Conservation (phyloP, 2,888 invertebrate genomes). For the Luffia ferchaultella region DNA sequence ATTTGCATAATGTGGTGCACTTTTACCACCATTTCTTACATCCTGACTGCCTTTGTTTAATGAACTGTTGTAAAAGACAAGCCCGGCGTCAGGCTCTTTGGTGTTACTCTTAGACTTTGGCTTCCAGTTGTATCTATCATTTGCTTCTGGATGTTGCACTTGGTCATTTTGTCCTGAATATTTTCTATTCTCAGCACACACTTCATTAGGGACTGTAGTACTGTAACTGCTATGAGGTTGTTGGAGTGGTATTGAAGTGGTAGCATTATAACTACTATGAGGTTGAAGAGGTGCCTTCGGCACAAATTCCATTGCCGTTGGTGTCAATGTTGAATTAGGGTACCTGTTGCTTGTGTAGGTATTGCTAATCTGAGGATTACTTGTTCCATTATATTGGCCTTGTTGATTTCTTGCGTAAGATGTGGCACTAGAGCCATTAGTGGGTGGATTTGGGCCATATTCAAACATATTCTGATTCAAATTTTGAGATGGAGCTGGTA, state of each 20-base stretch:
- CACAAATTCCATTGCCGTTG: slow-evolving; percentile 67
- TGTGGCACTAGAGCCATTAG: slow-evolving; percentile 24
- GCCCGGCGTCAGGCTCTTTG: slow-evolving; percentile 38
- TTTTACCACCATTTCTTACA: slow-evolving; percentile 36
- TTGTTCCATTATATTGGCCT: slow-evolving; percentile 24
- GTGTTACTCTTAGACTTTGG: slow-evolving; percentile 33
- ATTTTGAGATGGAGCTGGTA: not conserved
- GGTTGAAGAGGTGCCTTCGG: slow-evolving; percentile 32
- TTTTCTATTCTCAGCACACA: slow-evolving; percentile 3
- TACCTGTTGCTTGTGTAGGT: slow-evolving; percentile 35
- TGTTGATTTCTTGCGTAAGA: slow-evolving; percentile 27
- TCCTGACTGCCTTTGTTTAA: slow-evolving; percentile 43
- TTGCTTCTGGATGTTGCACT: not conserved
- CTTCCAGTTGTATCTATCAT: slow-evolving; percentile 18
- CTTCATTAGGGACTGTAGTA: slow-evolving; percentile 8
- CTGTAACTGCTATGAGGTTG: not conserved
- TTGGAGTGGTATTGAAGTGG: slow-evolving; percentile 1
- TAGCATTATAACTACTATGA: not conserved
- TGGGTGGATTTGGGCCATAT: slow-evolving; percentile 27
- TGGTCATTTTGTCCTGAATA: slow-evolving; percentile 7
- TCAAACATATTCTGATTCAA: slow-evolving; percentile 20
- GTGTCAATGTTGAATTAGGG: slow-evolving; percentile 59
- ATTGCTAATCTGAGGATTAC: slow-evolving; percentile 20
- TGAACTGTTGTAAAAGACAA: slow-evolving; percentile 49
- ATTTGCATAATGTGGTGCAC: slow-evolving; percentile 19